These are phyloP conservation scores for Caenorhabditis zanzibari DNA, from an alignment of 2,888 invertebrate species.

Conservation along the genomic window DNA sequence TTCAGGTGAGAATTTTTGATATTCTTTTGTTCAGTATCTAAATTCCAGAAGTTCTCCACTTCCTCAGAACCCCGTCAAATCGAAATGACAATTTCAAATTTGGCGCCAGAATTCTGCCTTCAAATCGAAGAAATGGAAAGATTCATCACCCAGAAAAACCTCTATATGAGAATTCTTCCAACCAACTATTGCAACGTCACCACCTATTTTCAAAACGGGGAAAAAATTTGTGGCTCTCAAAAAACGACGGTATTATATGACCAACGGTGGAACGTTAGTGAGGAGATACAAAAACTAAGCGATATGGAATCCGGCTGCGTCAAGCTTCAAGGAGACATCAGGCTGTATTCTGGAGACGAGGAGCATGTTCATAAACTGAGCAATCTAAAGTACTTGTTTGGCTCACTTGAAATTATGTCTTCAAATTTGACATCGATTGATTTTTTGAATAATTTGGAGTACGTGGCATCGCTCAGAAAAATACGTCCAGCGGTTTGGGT, in stretches of 20 bases:
- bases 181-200: background rate
- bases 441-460: constrained; percentile 18
- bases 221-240: background rate
- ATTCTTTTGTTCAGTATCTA: background rate
- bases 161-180: background rate
- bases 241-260: too few relatives aligned
- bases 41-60: constrained; percentile 16
- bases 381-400: background rate
- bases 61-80: background rate
- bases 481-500: too few relatives aligned
- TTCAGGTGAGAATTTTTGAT: background rate
- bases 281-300: too few relatives aligned
- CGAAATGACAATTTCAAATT: background rate
- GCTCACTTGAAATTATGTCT: background rate
- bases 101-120: background rate
- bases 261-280: too few relatives aligned
- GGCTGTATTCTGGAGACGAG: background rate
- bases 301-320: background rate
- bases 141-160: background rate
- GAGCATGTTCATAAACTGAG: background rate
- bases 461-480: background rate
- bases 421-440: background rate
- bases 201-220: background rate
- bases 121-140: constrained; percentile 6
- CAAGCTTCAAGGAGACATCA: background rate